Conservation (phyloP, 2,888 invertebrate species). For the Apamea monoglypha region DNA sequence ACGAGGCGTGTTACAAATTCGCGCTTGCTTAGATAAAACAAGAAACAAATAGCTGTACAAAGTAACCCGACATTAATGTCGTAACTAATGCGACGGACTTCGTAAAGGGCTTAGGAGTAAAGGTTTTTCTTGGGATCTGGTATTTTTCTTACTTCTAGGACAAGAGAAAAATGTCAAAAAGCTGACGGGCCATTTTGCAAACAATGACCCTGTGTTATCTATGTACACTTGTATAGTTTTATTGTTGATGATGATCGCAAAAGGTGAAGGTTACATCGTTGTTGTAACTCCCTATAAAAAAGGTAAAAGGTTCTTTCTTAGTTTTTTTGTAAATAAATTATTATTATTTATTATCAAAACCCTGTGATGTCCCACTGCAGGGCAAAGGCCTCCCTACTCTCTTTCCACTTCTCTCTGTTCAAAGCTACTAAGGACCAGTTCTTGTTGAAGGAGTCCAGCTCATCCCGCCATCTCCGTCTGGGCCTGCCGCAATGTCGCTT, state of each 20-base stretch:
- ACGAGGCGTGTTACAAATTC: conserved; percentile 22
- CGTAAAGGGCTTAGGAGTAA: conserved; percentile 24
- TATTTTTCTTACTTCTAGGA: not conserved
- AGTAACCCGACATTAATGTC: conserved; percentile 15
- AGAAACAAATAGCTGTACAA: conserved; percentile 37
- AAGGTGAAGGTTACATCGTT: conserved; percentile 8
- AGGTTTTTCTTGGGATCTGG: conserved; percentile 3
- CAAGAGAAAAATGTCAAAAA: not conserved
- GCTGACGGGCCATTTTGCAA: not conserved
- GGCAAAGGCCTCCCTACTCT: too few relatives aligned
- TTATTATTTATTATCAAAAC: too few relatives aligned
- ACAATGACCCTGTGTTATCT: too few relatives aligned
- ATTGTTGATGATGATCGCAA: not conserved
- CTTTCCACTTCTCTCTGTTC: too few relatives aligned
- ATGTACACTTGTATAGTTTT: not conserved
- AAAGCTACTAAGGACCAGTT: too few relatives aligned
- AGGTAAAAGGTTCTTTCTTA: not conserved
- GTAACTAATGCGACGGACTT: conserved; percentile 27
- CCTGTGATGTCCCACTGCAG: too few relatives aligned
- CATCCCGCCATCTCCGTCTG: too few relatives aligned
- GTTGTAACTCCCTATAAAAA: not conserved
- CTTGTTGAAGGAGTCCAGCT: too few relatives aligned
- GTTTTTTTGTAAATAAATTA: too few relatives aligned
- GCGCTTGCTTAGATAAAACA: conserved; percentile 35
- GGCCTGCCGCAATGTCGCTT: too few relatives aligned